Base-by-base conservation (phyloP, 1,140 invertebrate species). In the Chironomus tepperi region DNA sequence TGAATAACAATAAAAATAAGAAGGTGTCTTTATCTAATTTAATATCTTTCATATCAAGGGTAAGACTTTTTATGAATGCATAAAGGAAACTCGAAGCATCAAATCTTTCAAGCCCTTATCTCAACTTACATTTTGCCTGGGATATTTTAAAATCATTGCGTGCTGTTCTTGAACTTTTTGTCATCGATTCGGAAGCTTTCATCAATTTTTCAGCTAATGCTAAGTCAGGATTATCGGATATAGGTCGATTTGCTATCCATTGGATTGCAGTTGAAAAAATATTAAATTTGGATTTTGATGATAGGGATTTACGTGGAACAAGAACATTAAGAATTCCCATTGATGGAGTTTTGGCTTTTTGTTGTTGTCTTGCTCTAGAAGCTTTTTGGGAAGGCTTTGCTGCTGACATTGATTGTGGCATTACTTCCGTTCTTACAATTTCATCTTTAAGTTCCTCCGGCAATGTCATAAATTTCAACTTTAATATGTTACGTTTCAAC, bases 401-500 rank as follows among this genome's bases (percentile, higher is more conserved):
- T 10, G 19, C n/a, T 70, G 65, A 18, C 65, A 70, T 70, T 21
- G 65, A 18, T 21, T 70, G 65, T 19, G 65, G 65, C 47, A 57
- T 57, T 19, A 9, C 65, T 8, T 70, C 65, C 18, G 9, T 70
- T 18, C 19, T 16, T 10, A 70, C 18, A 18, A n/a, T 70, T 18
- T 70, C 65, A 19, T 70, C 65, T 70, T 70, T 70, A 2, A 70
- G 10, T 16, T 70, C 65, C 65, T 19, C 65, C 3, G 65, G 65
- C 65, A 70, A 19, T 19, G 65, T 70, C 65, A 70, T 70, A 70
- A 82, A 79, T 34, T 78, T 81, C 73, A 91, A 84, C 76, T 83
- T 87, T 7, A 93, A 78, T 42, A 93, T 85, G 76, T 87, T 90
- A 77, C 86, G 87, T 73, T 89, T 87, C 85, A 92, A 88, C 1